phyloP scores from a whole-genome alignment of 2,797 vertebrate species.

The Enteromius afrohamiltoni region DNA sequence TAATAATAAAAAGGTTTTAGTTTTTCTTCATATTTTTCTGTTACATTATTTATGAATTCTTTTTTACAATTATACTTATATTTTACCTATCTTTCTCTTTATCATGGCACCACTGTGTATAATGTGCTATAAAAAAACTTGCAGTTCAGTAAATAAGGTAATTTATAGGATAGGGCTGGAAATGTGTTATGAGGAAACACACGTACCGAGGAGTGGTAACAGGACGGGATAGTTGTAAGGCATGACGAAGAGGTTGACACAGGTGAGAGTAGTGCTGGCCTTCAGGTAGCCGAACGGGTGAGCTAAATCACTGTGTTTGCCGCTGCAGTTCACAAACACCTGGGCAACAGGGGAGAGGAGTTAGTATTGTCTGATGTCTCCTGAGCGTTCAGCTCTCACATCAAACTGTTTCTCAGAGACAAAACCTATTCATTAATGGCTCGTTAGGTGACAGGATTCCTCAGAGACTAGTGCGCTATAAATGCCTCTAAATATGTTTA shows the following conservation, averaged over 20 bases:
- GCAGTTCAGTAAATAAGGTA: not conserved
- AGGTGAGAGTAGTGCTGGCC: conserved; percentile 96
- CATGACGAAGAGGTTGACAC: conserved; percentile 99
- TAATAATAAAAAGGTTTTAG: not conserved
- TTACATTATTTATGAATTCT: not conserved
- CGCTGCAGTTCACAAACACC: conserved; percentile 96
- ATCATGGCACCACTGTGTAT: not conserved
- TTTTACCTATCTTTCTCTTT: not conserved
- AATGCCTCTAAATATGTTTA: conserved; percentile 33
- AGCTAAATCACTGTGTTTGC: conserved; percentile 91
- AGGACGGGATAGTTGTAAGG: conserved; percentile 98
- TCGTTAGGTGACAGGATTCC: conserved; percentile 40
- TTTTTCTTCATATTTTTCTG: not conserved
- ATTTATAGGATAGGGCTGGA: not conserved
- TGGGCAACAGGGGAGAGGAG: conserved; percentile 64
- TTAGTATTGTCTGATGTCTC: conserved; percentile 44
- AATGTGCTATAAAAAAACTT: not conserved
- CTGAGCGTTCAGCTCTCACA: conserved; percentile 34
- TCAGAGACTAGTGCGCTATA: conserved; percentile 44
- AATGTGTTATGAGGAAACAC: not conserved
- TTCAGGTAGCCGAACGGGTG: conserved; percentile 98
- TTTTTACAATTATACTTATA: not conserved
- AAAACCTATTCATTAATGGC: conserved; percentile 39
- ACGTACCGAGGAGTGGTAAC: conserved; percentile 91
- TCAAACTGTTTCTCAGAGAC: conserved; percentile 34